These are phyloP conservation scores for Grapholita molesta DNA, from an alignment of 1,140 invertebrate species.

Conservation along the genomic window DNA sequence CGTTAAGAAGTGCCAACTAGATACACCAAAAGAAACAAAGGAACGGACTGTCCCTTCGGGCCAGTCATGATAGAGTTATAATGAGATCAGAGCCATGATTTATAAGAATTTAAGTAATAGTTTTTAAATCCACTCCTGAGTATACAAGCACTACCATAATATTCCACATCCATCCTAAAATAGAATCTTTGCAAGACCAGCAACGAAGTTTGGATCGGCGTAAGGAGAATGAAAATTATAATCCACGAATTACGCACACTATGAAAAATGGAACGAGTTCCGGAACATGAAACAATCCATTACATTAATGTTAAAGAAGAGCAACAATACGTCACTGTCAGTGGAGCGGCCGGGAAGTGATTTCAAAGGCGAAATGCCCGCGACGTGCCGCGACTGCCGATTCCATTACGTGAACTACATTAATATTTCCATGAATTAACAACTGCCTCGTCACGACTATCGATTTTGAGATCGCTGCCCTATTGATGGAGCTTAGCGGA, in stretches of 20 bases:
- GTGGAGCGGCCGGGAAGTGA: constrained; percentile 59
- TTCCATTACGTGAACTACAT: constrained; percentile 53
- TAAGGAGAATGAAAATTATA: constrained; percentile 21
- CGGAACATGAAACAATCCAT: constrained; percentile 68
- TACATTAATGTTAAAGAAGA: constrained; percentile 71
- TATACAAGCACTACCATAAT: too few species aligned
- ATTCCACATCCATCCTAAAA: too few species aligned
- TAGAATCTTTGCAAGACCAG: too few species aligned
- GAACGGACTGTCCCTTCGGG: too few species aligned
- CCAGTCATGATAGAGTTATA: too few species aligned
- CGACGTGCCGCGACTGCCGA: constrained; percentile 61
- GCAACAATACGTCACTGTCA: constrained; percentile 70
- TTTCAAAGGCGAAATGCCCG: constrained; percentile 63
- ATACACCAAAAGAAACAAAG: too few species aligned
- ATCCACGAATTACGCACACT: constrained; percentile 29
- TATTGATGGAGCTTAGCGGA: background rate
- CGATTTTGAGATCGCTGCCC: constrained; percentile 16
- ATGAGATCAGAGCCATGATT: too few species aligned
- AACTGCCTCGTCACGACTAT: constrained; percentile 35
- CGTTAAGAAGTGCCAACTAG: too few species aligned
- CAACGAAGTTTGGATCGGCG: background rate
- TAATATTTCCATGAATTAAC: constrained; percentile 61
- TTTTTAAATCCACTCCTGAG: too few species aligned
- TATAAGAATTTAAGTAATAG: too few species aligned
- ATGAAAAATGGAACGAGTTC: constrained; percentile 60